Base-by-base conservation (phyloP, 2,797 vertebrate genomes). In the Stomatorhinus walkeri region DNA sequence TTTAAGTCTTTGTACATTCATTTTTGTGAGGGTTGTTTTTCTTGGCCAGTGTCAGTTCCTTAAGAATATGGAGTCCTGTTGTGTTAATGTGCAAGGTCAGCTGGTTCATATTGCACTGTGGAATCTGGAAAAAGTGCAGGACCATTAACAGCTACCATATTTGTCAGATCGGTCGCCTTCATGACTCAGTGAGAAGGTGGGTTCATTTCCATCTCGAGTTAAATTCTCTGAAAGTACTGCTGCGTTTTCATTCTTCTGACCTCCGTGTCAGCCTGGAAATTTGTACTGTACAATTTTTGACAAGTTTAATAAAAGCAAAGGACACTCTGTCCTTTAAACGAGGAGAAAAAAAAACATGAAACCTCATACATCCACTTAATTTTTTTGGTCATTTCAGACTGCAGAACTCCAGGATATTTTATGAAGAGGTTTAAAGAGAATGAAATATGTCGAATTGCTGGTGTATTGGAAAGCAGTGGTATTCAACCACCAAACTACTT, bases 101-200 rank as follows among this genome's bases (percentile, higher is more conserved):
- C 83, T 24, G 49, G 46, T 32, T 28, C 83, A 14, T 40, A 36
- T 22, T 87, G 72, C 7, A 9, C 14, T 87, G 54, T 22, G 43
- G 32, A 68, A 16, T 49, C 32, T 49, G 40, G 64, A 59, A 56
- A 79, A 68, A 79, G 32, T 68, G 48, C 87, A 90, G 56, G 40
- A 48, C 59, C 85, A 88, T 85, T 89, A 89, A 89, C 87, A 89
- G 79, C 90, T 90, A 89, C 48, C 88, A 88, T 64, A 90, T 90
- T 91, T 49, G 68, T 89, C 87, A 89, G 64, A 88, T 90, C 92
- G 88, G 92, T 93, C 92, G 91, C 92, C 92, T 89, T 92, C 91
- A 91, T 92, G 92, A 94, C 40, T 46, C 89, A 90, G 89, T 90
- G 91, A 90, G 90, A 91, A 89, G 90, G 88, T 90, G 90, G 89